Base-by-base conservation (phyloP, 2,797 vertebrate genomes). In the Helicolenus hilgendorfi region DNA sequence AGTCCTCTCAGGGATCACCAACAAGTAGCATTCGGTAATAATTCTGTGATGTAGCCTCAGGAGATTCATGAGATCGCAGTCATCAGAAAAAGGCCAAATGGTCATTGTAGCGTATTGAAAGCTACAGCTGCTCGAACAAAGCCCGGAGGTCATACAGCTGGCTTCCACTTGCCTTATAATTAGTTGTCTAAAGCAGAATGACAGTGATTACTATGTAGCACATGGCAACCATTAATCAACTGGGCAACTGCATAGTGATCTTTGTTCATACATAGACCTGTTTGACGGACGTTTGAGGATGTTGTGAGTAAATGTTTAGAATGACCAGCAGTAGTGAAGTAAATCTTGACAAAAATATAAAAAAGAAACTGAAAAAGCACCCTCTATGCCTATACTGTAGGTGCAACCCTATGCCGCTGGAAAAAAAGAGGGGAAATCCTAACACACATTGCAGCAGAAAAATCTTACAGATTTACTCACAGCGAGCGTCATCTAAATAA, bases 101-200 rank as follows among this genome's bases (percentile, higher is more conserved):
- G 93, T 89, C 87, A 92, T 20, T 90, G 84, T 70, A 84, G 81
- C 72, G 33, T 74, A 74, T 5, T 89, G 86, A 67, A 86, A 86
- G 85, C 84, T 86, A 79, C 94, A 94, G 89, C 87, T 94, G 94
- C 75, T 88, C 0, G 38, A 88, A 77, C 87, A 89, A 89, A 92
- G 90, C 92, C 90, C 49, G 55, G 62, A 80, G 86, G 87, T 91
- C 62, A 74, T 77, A 81, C 93, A 94, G 93, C 94, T 94, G 94
- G 71, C 73, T 82, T 84, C 62, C 72, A 27, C 87, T 83, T 33
- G 65, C 80, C 87, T 90, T 88, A 72, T 92, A 93, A 92, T 92
- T 86, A 90, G 88, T 74, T 75, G 83, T 84, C 64, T 45, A 81
- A 88, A 83, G 89, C 79, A 86, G 76, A 83, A 92, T 88, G 74